Base-by-base conservation (phyloP, 2,888 invertebrate species). In the Nemurella pictetii region DNA sequence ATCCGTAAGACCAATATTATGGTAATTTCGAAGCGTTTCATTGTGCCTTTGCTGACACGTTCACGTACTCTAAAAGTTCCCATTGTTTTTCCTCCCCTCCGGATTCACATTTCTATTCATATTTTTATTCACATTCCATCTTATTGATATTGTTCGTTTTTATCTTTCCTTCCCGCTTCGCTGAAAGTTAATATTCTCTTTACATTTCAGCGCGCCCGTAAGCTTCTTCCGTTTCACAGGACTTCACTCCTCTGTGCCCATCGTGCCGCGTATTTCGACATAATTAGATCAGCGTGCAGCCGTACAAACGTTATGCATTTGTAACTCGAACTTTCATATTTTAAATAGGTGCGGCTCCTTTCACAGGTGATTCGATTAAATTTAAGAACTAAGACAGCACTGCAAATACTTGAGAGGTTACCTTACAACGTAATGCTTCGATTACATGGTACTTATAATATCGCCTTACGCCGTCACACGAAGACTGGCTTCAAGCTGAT, bases 111-210 rank as follows among this genome's bases (percentile, higher is more conserved):
- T 55, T 55, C 55, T 55, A 55, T 55, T 55, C 55, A 55, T 55
- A 55, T 55, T 55, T 55, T 55, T 55, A 55, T 55, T 55, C 55
- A 75, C 28, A 26, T 75, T 75, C 75, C 26, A 75, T 75, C 3
- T 75, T 75, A 75, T 75, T 75, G 75, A 75, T 26, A 75, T 28
- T 75, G 75, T 28, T 75, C 75, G 75, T 28, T 75, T 75, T 75
- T 75, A 75, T 27, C 28, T 75, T 75, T 75, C 75, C 2, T 75
- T 75, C 75, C n/a, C 75, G 75, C 75, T 75, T 75, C 75, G 26
- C 75, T 26, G 75, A 75, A 75, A 75, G 75, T 75, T 75, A 26
- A 75, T 75, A 75, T 75, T 75, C 26, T 75, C 75, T 75, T 28
- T 20, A 75, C 75, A 28, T 28, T 75, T 75, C 75, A 28, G 28